Evolutionary conservation across 2,888 invertebrate genomes (phyloP).

Genomic region (Adelphocoris suturalis): DNA sequence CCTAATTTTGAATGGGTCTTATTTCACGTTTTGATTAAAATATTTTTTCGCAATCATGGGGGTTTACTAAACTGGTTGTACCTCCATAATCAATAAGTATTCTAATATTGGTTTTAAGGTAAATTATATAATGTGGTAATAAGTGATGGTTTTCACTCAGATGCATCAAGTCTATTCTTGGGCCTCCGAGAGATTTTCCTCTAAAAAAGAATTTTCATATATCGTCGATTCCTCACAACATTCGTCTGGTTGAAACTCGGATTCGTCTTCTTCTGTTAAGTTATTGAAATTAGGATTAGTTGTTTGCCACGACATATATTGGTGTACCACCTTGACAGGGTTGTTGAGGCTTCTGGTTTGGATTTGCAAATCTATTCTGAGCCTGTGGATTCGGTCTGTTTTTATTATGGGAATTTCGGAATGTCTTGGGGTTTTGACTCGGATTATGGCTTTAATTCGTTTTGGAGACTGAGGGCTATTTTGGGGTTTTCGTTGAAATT

Average conservation of each 20-base stretch:
- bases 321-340: too few species aligned
- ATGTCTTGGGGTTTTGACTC: background rate
- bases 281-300: too few species aligned
- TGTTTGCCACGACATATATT: too few species aligned
- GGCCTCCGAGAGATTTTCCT: background rate
- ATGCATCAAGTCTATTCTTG: background rate
- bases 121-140: background rate
- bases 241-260: background rate
- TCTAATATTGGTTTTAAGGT: background rate
- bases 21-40: background rate
- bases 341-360: background rate
- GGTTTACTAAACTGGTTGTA: slow-evolving; percentile 4
- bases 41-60: background rate
- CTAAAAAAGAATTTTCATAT: background rate
- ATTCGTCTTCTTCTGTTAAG: background rate
- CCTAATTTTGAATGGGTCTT: background rate
- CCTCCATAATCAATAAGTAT: background rate
- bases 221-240: background rate
- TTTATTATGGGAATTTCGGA: too few species aligned
- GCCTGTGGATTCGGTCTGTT: background rate
- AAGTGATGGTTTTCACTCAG: background rate
- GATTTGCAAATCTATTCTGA: background rate
- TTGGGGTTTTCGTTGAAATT: background rate
- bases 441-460: background rate
- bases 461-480: background rate